Percentiles rank a stretch among this genome's conserved stretches.
Conservation (phyloP, 2,888 invertebrate species). For the Saturnia japonica region DNA sequence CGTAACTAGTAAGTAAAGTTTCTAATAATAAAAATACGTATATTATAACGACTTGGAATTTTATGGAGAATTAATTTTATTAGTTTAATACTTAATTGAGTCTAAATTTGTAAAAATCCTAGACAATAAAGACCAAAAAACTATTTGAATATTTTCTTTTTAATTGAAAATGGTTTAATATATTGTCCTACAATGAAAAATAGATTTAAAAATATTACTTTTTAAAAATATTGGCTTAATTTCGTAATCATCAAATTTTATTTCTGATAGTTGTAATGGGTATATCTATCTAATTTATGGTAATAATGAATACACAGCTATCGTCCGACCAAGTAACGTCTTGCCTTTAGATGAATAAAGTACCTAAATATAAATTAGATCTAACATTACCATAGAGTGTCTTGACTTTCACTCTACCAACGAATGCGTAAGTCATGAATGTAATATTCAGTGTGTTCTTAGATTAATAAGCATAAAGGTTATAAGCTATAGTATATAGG, state of each 20-base stretch:
- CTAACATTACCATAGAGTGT: constrained; percentile 21
- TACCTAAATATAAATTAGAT: constrained; percentile 21
- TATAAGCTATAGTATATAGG: constrained; percentile 21
- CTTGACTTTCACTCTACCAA: constrained; percentile 16
- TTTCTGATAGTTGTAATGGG: neutral
- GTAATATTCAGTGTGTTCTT: constrained; percentile 22
- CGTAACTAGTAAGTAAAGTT: neutral
- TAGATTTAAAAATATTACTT: neutral
- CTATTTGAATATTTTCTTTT: too few relatives aligned
- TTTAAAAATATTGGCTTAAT: neutral
- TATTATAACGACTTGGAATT: neutral
- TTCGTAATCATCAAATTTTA: neutral
- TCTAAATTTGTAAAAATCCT: neutral
- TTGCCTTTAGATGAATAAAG: constrained; percentile 61
- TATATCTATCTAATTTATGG: neutral
- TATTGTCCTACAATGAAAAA: neutral
- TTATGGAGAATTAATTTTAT: neutral
- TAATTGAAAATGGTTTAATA: neutral
- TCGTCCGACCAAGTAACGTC: constrained; percentile 65
- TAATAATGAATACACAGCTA: constrained; percentile 55
- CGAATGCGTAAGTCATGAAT: constrained; percentile 17
- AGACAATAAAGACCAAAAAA: neutral
- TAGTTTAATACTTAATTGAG: neutral
- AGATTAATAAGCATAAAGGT: constrained; percentile 21
- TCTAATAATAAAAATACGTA: neutral